These are phyloP conservation scores for Agapostemon virescens DNA, from an alignment of 2,888 invertebrate genomes.

Conservation along the genomic window DNA sequence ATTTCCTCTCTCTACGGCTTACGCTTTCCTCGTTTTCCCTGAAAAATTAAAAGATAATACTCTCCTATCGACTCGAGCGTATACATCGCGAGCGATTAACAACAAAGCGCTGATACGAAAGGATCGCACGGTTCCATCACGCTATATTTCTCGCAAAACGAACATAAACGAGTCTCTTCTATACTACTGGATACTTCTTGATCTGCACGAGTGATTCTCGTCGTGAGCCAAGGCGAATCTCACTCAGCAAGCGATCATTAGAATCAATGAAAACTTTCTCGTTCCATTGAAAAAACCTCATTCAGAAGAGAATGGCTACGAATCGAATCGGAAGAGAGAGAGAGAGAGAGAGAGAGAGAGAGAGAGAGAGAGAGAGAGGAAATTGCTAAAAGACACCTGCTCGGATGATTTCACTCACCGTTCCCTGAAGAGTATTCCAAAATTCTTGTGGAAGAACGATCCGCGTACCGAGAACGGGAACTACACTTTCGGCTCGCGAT, in stretches of 20 bases:
- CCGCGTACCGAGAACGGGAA: neutral
- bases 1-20: too few relatives aligned
- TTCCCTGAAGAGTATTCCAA: constrained; percentile 6
- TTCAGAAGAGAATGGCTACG: neutral
- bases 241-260: neutral
- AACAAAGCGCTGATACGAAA: too few relatives aligned
- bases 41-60: too few relatives aligned
- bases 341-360: neutral
- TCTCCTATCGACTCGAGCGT: too few relatives aligned
- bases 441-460: neutral
- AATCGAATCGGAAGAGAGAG: neutral
- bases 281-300: neutral
- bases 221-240: too few relatives aligned
- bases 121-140: too few relatives aligned
- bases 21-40: too few relatives aligned
- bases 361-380: neutral
- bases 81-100: neutral
- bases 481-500: neutral
- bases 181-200: neutral
- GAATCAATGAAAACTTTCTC: neutral
- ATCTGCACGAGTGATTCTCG: neutral
- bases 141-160: neutral
- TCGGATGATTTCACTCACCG: constrained; percentile 18
- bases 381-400: constrained; percentile 24
- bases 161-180: neutral